Conservation (phyloP, 1,140 invertebrate species). For the Bathynomus jamesi region DNA sequence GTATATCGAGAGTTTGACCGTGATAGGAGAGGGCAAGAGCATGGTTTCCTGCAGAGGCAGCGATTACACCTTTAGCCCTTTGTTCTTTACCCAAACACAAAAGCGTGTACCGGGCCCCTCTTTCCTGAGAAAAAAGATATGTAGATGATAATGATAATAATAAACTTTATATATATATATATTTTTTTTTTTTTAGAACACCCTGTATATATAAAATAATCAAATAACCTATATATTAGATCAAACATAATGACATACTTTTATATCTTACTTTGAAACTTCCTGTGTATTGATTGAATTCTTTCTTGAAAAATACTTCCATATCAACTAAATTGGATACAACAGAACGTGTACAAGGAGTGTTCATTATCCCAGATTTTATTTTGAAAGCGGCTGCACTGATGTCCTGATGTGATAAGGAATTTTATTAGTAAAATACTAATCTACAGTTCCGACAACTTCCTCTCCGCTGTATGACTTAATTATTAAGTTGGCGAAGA, state of each 20-base stretch:
- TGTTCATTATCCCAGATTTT: slow-evolving; percentile 68
- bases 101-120: slow-evolving; percentile 72
- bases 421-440: slow-evolving; percentile 5
- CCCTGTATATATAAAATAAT: no score
- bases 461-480: no score
- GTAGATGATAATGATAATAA: not conserved
- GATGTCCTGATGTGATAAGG: slow-evolving; percentile 57
- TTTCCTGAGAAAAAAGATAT: slow-evolving; percentile 53
- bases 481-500: no score
- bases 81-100: slow-evolving; percentile 63
- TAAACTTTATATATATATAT: slow-evolving; percentile 3
- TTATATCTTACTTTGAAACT: slow-evolving; percentile 57
- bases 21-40: slow-evolving; percentile 82
- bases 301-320: slow-evolving; percentile 86
- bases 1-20: slow-evolving; percentile 66
- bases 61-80: slow-evolving; percentile 70
- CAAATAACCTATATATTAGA: not conserved
- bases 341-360: slow-evolving; percentile 73
- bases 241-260: no score
- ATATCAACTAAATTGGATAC: slow-evolving; percentile 67
- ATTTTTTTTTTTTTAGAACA: no score
- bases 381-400: slow-evolving; percentile 83
- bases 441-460: no score
- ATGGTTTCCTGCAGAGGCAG: slow-evolving; percentile 87
- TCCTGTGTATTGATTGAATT: slow-evolving; percentile 84